These are phyloP conservation scores for Eurois occulta DNA, from an alignment of 2,888 invertebrate species.

Conservation along the genomic window DNA sequence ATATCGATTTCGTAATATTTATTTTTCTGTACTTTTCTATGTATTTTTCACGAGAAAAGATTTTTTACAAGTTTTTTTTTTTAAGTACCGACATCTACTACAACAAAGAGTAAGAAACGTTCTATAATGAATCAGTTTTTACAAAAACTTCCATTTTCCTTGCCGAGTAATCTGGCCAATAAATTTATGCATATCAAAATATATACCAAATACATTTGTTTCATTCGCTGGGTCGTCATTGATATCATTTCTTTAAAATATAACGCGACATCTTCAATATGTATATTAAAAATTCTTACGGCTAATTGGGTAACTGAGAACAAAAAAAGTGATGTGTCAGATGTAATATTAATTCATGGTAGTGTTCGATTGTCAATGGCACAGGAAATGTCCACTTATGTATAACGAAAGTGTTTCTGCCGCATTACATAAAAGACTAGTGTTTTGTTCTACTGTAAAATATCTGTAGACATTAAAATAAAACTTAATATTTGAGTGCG, in stretches of 20 bases:
- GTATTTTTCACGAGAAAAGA: slow-evolving; percentile 76
- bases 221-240: slow-evolving; percentile 74
- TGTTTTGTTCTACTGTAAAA: slow-evolving; percentile 75
- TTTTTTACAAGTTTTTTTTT: slow-evolving; percentile 75
- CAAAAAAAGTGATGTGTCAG: slow-evolving; percentile 55
- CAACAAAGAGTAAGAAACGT: slow-evolving; percentile 76
- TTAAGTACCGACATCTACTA: slow-evolving; percentile 86
- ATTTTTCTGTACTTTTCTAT: slow-evolving; percentile 81
- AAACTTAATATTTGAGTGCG: slow-evolving; percentile 68
- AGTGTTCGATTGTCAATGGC: slow-evolving; percentile 17
- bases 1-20: slow-evolving; percentile 79
- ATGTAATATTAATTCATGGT: slow-evolving; percentile 28
- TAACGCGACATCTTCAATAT: slow-evolving; percentile 77
- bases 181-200: slow-evolving; percentile 89
- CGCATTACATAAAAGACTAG: slow-evolving; percentile 80
- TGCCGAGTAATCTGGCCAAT: slow-evolving; percentile 79
- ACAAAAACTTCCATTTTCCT: slow-evolving; percentile 74
- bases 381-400: slow-evolving; percentile 24
- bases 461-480: slow-evolving; percentile 67
- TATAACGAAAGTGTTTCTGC: slow-evolving; percentile 52
- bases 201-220: slow-evolving; percentile 85
- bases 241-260: slow-evolving; percentile 81
- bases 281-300: slow-evolving; percentile 77
- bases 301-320: slow-evolving; percentile 80
- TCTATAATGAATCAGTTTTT: slow-evolving; percentile 73